Conservation (phyloP, 2,797 vertebrate species). For the Aselliscus stoliczkanus region DNA sequence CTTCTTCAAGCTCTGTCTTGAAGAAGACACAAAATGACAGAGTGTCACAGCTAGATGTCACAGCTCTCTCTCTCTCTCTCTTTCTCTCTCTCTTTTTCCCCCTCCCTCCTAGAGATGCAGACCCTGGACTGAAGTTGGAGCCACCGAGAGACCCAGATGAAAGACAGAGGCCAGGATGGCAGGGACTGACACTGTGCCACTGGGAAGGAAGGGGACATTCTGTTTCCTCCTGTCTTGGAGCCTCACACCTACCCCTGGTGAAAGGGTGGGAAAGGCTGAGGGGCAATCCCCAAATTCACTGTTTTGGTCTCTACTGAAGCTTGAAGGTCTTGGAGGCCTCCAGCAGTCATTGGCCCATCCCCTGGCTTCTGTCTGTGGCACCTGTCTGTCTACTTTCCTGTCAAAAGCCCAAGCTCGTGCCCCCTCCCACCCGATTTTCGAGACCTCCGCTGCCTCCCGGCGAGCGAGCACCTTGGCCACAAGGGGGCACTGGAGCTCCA, state of each 20-base stretch:
- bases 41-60: not conserved
- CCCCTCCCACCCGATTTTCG: not conserved
- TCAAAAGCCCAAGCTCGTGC: not conserved
- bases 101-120: not conserved
- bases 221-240: not conserved
- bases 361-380: not conserved
- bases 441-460: fast-evolving
- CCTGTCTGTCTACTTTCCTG: not conserved
- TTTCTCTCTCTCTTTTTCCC: too few relatives aligned
- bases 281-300: not conserved
- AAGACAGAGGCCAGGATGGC: not conserved
- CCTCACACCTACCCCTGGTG: not conserved
- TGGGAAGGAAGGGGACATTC: not conserved
- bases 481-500: slow-evolving; percentile 56
- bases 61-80: not conserved
- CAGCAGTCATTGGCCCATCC: not conserved
- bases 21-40: not conserved
- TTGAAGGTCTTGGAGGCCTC: not conserved
- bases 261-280: not conserved
- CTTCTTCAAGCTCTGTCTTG: not conserved
- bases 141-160: not conserved
- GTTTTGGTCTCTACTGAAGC: not conserved
- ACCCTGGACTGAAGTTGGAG: not conserved
- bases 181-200: not conserved
- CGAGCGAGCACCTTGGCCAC: not conserved